Percentiles rank a stretch among this genome's conserved stretches.
Conservation (phyloP, 2,797 vertebrate species). For the Tadarida brasiliensis region DNA sequence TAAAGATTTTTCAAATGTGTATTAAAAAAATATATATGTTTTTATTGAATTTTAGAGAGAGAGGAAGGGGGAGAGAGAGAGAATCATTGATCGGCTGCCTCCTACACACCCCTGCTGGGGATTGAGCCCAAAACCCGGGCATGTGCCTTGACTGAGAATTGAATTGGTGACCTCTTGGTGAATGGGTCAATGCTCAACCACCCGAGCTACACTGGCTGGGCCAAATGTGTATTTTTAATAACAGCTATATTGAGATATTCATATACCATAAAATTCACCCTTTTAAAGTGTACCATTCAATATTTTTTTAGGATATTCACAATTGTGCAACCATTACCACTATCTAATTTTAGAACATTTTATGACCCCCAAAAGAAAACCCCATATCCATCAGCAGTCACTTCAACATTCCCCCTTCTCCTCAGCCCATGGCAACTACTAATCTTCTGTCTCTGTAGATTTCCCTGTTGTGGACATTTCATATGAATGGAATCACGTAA, state of each 20-base stretch:
- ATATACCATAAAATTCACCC: neutral
- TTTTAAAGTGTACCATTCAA: neutral
- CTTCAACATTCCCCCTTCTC: neutral
- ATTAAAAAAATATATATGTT: neutral
- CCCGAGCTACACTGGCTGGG: no score
- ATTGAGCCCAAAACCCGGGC: no score
- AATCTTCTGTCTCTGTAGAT: neutral
- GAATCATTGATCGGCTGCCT: no score
- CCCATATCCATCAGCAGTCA: neutral
- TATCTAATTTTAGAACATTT: slow-evolving; percentile 26
- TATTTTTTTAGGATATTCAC: neutral
- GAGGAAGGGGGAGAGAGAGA: no score
- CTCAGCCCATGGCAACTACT: neutral
- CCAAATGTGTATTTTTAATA: neutral
- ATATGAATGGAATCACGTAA: neutral
- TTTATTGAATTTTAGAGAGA: no score
- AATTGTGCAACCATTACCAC: neutral
- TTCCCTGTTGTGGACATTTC: neutral
- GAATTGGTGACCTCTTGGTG: no score
- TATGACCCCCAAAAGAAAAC: neutral
- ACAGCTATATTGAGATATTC: neutral
- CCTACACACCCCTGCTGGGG: no score
- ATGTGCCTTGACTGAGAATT: no score
- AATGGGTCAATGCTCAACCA: no score
- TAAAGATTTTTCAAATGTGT: neutral